Evolutionary conservation across 1,140 invertebrate species (phyloP).

Genomic region (Leptestheria dahalacensis): DNA sequence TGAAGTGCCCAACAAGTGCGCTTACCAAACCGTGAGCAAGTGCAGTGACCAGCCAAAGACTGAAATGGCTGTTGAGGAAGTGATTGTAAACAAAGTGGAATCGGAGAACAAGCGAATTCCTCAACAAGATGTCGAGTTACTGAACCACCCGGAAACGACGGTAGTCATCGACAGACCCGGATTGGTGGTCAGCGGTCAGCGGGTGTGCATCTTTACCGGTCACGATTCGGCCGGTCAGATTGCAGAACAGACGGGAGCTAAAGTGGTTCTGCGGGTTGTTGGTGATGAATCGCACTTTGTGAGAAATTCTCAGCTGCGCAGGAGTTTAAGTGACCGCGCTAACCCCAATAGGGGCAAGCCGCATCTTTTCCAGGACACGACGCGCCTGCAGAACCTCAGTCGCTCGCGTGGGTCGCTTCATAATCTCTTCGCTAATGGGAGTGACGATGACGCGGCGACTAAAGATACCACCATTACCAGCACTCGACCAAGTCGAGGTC

Average conservation of each 20-base stretch:
- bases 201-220: constrained; percentile 4
- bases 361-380: constrained; percentile 6
- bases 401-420: neutral
- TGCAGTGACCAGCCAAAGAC: no score
- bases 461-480: neutral
- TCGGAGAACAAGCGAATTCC: no score
- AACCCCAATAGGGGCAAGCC: neutral
- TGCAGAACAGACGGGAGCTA: neutral
- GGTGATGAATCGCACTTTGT: neutral
- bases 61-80: no score
- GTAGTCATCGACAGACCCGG: constrained; percentile 5
- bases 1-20: neutral
- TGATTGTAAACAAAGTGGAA: no score
- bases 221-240: neutral
- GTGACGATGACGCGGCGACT: neutral
- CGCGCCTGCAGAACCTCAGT: neutral
- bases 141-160: constrained; percentile 4
- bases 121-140: neutral
- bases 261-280: neutral
- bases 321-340: constrained; percentile 7
- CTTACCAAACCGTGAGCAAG: no score
- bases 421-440: neutral
- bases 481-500: constrained; percentile 1
- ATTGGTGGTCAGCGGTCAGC: constrained; percentile 1
- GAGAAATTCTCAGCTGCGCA: neutral